A percentile compares a stretch with the other conserved stretches of the same genome.
These are phyloP conservation scores for Drosophila tristis DNA, from an alignment of 1,140 invertebrate species.

Conservation along the genomic window DNA sequence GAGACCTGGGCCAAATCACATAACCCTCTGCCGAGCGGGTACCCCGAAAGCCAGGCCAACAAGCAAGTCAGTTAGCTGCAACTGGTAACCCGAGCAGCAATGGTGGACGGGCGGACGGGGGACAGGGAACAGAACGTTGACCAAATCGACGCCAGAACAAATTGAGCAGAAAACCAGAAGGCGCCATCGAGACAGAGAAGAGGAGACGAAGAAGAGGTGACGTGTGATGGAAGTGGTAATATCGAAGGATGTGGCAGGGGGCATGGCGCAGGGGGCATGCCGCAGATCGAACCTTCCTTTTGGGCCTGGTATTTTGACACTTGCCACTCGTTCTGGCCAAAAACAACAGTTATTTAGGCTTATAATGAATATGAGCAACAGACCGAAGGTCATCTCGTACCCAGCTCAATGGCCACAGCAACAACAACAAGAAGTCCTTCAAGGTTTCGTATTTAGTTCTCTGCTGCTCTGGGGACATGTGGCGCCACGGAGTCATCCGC, in stretches of 20 bases:
- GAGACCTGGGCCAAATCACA: constrained; percentile 30
- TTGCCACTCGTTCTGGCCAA: constrained; percentile 53
- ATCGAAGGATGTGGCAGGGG: too few relatives aligned
- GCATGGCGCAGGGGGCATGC: constrained; percentile 6
- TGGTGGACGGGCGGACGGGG: neutral
- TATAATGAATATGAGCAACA: constrained; percentile 83
- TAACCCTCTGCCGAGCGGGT: constrained; percentile 27
- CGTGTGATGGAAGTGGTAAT: too few relatives aligned
- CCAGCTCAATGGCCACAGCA: too few relatives aligned
- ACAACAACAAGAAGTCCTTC: constrained; percentile 52
- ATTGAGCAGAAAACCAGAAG: constrained; percentile 84
- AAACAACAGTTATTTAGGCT: constrained; percentile 81
- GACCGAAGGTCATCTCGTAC: constrained; percentile 65
- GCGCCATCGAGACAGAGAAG: constrained; percentile 55
- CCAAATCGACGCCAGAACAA: constrained; percentile 68
- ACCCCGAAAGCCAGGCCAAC: constrained; percentile 48
- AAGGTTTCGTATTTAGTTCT: constrained; percentile 34
- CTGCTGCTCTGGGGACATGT: constrained; percentile 46
- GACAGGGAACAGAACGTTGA: neutral
- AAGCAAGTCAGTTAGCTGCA: constrained; percentile 68
- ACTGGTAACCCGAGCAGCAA: constrained; percentile 61
- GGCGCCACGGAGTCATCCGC: constrained; percentile 49
- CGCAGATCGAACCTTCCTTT: constrained; percentile 35
- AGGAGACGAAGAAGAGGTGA: too few relatives aligned
- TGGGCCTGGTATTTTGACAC: constrained; percentile 76